Conservation (phyloP, 2,113 vertebrate genomes). For the Ia io region DNA sequence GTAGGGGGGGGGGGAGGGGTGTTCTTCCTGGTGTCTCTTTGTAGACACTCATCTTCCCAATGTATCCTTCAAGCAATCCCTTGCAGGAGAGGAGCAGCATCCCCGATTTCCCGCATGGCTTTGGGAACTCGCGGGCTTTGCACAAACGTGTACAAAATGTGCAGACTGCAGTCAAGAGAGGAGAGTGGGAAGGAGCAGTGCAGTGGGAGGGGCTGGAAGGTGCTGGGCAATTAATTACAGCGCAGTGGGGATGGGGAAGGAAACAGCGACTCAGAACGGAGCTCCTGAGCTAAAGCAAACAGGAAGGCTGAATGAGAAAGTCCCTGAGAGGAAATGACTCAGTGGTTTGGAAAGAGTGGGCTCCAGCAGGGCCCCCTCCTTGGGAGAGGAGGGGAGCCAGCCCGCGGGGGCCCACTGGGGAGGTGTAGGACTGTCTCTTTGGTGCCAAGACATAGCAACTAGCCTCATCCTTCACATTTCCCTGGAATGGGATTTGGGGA, state of each 20-base stretch:
- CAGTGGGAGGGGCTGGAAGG: not conserved
- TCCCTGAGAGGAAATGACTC: slow-evolving; percentile 60
- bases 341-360: slow-evolving; percentile 24
- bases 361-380: not conserved
- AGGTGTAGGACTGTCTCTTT: not conserved
- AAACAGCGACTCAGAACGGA: not conserved
- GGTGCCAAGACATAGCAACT: not conserved
- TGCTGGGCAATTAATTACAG: not conserved
- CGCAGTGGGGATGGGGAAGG: not conserved
- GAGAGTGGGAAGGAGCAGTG: not conserved
- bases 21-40: not conserved
- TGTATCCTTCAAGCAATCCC: not conserved
- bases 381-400: not conserved
- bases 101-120: not conserved
- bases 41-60: not conserved
- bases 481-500: no score
- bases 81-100: not conserved
- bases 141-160: not conserved
- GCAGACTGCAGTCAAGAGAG: not conserved
- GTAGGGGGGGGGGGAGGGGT: accelerated
- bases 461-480: not conserved
- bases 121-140: not conserved
- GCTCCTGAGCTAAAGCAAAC: slow-evolving; percentile 47
- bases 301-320: slow-evolving; percentile 53
- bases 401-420: not conserved